These are phyloP conservation scores for Mythimna impura DNA, from an alignment of 2,888 invertebrate genomes.

Conservation along the genomic window DNA sequence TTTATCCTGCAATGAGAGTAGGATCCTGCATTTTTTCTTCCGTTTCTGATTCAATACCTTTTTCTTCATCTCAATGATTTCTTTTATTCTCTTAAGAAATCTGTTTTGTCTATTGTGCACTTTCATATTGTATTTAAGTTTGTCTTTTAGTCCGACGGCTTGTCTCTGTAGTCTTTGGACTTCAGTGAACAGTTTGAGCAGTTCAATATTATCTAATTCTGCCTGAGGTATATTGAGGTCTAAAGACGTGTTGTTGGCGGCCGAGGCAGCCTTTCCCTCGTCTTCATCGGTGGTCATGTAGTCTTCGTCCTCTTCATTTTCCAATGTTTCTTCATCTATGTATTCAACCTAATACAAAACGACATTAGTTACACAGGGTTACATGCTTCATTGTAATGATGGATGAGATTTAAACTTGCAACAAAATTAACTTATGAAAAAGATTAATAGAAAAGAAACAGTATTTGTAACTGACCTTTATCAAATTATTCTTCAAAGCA, in stretches of 20 bases:
- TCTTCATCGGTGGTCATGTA: slow-evolving; percentile 76
- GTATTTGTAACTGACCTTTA: slow-evolving; percentile 9
- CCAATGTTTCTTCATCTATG: slow-evolving; percentile 86
- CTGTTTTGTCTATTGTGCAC: slow-evolving; percentile 81
- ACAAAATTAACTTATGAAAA: not conserved
- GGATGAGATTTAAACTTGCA: not conserved
- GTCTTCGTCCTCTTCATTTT: slow-evolving; percentile 77
- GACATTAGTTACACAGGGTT: not conserved
- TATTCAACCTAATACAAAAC: slow-evolving; percentile 82
- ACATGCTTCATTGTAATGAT: not conserved
- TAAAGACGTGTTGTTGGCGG: slow-evolving; percentile 39
- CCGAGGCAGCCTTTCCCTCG: slow-evolving; percentile 54
- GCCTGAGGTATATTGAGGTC: slow-evolving; percentile 61
- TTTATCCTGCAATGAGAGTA: slow-evolving; percentile 85
- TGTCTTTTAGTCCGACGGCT: slow-evolving; percentile 79
- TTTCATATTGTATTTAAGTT: slow-evolving; percentile 81
- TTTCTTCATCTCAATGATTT: slow-evolving; percentile 82
- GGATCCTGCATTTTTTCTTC: slow-evolving; percentile 85
- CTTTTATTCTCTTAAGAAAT: slow-evolving; percentile 77
- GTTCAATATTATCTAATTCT: slow-evolving; percentile 72
- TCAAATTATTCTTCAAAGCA: not conserved
- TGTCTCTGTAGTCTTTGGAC: slow-evolving; percentile 85
- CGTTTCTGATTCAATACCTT: slow-evolving; percentile 81
- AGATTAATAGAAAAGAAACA: not conserved
- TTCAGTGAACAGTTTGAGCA: slow-evolving; percentile 83